phyloP scores from a whole-genome alignment of 2,888 invertebrate species.

The Petrophora chlorosata region DNA sequence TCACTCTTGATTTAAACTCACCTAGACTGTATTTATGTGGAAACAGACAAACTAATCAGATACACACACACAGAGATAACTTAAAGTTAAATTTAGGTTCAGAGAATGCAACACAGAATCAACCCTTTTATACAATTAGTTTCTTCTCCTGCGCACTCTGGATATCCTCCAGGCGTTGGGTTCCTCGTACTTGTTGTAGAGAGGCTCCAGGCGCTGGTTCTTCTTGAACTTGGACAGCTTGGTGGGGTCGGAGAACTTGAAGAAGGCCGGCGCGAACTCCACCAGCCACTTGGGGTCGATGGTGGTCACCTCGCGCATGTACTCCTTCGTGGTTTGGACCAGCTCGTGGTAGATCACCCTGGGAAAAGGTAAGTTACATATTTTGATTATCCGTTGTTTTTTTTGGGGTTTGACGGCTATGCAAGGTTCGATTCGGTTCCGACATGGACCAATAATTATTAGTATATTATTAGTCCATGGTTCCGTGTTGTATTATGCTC shows the following conservation, averaged over 20 bases:
- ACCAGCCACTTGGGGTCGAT: conserved; percentile 99
- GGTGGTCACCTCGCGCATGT: conserved; percentile 99
- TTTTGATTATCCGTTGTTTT: not conserved
- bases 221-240: conserved; percentile 99
- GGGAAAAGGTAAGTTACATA: conserved; percentile 37
- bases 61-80: no score
- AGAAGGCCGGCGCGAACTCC: conserved; percentile 99
- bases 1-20: no score
- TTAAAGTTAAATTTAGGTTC: no score
- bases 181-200: conserved; percentile 99
- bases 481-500: no score
- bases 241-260: conserved; percentile 99
- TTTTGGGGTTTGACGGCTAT: not conserved
- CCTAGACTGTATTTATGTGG: no score
- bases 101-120: no score
- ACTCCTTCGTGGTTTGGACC: conserved; percentile 99
- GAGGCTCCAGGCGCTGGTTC: conserved; percentile 98
- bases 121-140: no score
- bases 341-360: conserved; percentile 99
- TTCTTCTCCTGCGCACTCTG: conserved; percentile 92
- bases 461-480: no score
- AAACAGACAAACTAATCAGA: no score
- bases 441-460: no score
- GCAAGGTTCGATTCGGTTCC: no score
- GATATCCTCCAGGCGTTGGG: conserved; percentile 99